Base-by-base conservation (phyloP, 2,888 invertebrate genomes). In the Zaprionus bogoriensis region DNA sequence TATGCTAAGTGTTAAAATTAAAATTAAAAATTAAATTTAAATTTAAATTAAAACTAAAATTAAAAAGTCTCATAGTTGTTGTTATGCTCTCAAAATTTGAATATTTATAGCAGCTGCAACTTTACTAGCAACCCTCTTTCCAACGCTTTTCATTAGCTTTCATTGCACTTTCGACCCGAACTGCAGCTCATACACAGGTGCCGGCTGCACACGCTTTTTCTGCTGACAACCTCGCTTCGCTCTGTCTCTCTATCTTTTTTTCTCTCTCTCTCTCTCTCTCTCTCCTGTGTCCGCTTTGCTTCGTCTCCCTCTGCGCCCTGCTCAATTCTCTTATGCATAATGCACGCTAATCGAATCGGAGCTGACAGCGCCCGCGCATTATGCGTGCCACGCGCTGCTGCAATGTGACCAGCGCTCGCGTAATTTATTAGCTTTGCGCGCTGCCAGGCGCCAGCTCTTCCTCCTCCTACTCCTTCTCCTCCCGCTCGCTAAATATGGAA, bases 291-390 rank as follows among this genome's bases (percentile, higher is more conserved):
- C 9, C 1, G 7, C 17, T 3, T 5, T n/a, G 10, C 19, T 7
- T 19, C 7, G 6, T 4, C 2, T 1, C 3, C 1, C 0, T 22
- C 20, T 12, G 4, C 4, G 2, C n/a, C 9, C 12, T 10, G 2
- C 10, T 28, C 25, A 41, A 41, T 45, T 41, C 68, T 45, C 27
- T 39, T 45, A 50, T 66, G 62, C 51, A 54, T 55, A 39, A 39
- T 51, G 42, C 32, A 51, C 69, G 66, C 47, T 85, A 76, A 79
- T 86, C 77, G 58, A 82, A 71, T 75, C 36, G 57, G 42, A 53
- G 64, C 59, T 66, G n/a, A n/a, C n/a, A n/a, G 59, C 59, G 57
- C 67, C 57, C 10, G 61, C 70, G 47, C 76, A 52, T 72, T 75
- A 61, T 76, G 61, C 51, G 47, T 27, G 39, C 44, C 52, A 27